Conservation (phyloP, 1,140 invertebrate species). For the Anagrus nilaparvatae region DNA sequence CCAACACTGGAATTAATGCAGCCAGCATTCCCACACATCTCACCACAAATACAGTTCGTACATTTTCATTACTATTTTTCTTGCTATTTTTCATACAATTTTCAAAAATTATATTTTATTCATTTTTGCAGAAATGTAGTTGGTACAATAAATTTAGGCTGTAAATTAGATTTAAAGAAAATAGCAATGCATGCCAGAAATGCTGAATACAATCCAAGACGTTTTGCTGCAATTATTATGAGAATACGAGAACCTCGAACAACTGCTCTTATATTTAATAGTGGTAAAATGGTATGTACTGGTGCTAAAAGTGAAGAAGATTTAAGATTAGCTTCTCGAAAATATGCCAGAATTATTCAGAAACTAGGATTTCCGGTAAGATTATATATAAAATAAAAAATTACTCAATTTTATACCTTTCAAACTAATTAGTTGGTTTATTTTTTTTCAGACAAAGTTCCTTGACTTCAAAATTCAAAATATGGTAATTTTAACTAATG, state of each 20-base stretch:
- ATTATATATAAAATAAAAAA: conserved; percentile 16
- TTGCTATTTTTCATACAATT: conserved; percentile 7
- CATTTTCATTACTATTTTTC: conserved; percentile 1
- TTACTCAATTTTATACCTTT: conserved; percentile 3
- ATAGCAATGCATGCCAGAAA: conserved; percentile 98
- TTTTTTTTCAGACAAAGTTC: conserved; percentile 79
- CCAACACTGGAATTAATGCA: conserved; percentile 75
- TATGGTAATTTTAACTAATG: too few species aligned
- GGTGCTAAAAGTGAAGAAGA: conserved; percentile 99
- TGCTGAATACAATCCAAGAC: conserved; percentile 99
- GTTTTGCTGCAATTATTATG: conserved; percentile 99
- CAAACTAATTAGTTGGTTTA: too few species aligned
- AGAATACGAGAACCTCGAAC: conserved; percentile 96
- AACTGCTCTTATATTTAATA: conserved; percentile 97
- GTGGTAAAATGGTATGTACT: conserved; percentile 99
- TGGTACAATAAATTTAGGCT: conserved; percentile 94
- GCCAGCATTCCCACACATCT: conserved; percentile 86
- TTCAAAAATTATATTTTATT: conserved; percentile 16
- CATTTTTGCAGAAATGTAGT: conserved; percentile 84
- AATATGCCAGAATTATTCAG: conserved; percentile 98
- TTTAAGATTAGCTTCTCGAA: conserved; percentile 90
- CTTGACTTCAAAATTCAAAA: conserved; percentile 99
- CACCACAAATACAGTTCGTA: conserved; percentile 86
- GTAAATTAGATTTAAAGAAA: conserved; percentile 91
- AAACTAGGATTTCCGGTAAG: conserved; percentile 91